phyloP scores from a whole-genome alignment of 2,797 vertebrate species.

The Cyclura pinguis region DNA sequence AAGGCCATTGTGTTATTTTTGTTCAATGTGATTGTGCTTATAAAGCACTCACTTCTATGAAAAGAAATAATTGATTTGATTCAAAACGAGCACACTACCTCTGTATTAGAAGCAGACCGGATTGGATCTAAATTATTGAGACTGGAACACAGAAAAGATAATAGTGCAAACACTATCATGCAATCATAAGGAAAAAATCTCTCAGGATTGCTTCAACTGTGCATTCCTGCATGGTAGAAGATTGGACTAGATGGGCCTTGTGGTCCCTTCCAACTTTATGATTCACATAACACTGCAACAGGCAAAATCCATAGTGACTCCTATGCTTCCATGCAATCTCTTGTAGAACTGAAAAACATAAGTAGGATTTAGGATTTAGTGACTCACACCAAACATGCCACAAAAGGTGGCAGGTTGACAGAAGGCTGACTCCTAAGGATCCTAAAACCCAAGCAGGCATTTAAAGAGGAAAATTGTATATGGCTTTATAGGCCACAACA shows the following conservation, averaged over 20 bases:
- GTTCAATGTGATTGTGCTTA: slow-evolving; percentile 54
- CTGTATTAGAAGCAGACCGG: slow-evolving; percentile 3
- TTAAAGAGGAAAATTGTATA: not conserved
- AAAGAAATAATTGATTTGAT: slow-evolving; percentile 31
- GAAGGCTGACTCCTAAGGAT: not conserved
- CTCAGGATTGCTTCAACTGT: no score
- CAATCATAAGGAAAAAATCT: no score
- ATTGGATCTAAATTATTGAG: not conserved
- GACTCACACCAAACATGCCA: no score
- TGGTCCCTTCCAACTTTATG: no score
- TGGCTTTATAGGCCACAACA: not conserved
- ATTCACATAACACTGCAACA: no score
- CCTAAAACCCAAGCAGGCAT: not conserved
- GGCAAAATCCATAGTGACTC: no score
- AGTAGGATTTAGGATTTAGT: no score
- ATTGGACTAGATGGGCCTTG: no score
- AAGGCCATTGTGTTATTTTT: slow-evolving; percentile 40
- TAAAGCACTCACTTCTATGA: slow-evolving; percentile 62
- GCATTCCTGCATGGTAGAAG: no score
- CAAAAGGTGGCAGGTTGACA: not conserved
- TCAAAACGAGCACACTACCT: slow-evolving; percentile 48
- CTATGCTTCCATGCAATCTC: no score
- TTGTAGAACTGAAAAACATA: no score
- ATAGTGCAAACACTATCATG: not conserved
- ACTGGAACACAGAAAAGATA: not conserved